Evolutionary conservation across 2,888 invertebrate genomes (phyloP).

Genomic region (Rhagonycha lutea): DNA sequence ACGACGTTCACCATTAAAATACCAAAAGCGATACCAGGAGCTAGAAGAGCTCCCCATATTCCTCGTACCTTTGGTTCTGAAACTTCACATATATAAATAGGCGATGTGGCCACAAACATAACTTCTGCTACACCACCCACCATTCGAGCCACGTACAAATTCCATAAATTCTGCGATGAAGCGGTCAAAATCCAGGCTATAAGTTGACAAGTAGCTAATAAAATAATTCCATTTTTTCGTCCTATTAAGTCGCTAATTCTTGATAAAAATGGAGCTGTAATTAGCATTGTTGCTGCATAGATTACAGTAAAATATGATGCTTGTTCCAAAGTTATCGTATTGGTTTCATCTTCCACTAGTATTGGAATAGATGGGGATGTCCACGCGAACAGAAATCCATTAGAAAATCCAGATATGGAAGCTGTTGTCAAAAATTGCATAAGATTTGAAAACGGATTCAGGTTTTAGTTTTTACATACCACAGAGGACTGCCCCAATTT

Average conservation of each 20-base stretch:
- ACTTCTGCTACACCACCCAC: slow-evolving; percentile 41
- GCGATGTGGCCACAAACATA: slow-evolving; percentile 35
- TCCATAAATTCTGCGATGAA: slow-evolving; percentile 36
- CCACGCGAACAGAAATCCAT: slow-evolving; percentile 43
- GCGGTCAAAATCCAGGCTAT: slow-evolving; percentile 38
- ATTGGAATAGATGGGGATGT: slow-evolving; percentile 47
- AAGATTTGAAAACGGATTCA: background rate
- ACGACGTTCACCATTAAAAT: slow-evolving; percentile 41
- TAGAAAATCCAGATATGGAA: slow-evolving; percentile 23
- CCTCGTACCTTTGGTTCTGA: slow-evolving; percentile 43
- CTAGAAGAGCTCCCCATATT: slow-evolving; percentile 43
- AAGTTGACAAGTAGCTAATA: slow-evolving; percentile 40
- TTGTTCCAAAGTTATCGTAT: slow-evolving; percentile 29
- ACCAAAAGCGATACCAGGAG: slow-evolving; percentile 35
- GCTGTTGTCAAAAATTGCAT: background rate
- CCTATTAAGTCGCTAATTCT: slow-evolving; percentile 33
- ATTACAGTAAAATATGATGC: slow-evolving; percentile 37
- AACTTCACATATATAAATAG: slow-evolving; percentile 44
- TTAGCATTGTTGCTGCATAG: slow-evolving; percentile 28
- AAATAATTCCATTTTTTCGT: slow-evolving; percentile 35
- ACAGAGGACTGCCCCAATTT: background rate
- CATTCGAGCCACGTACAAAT: slow-evolving; percentile 44
- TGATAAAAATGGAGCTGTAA: slow-evolving; percentile 28
- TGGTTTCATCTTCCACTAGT: slow-evolving; percentile 41
- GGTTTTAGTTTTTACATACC: background rate